Evolutionary conservation across 2,113 vertebrate species (phyloP).

Genomic region (Lycaon pictus): DNA sequence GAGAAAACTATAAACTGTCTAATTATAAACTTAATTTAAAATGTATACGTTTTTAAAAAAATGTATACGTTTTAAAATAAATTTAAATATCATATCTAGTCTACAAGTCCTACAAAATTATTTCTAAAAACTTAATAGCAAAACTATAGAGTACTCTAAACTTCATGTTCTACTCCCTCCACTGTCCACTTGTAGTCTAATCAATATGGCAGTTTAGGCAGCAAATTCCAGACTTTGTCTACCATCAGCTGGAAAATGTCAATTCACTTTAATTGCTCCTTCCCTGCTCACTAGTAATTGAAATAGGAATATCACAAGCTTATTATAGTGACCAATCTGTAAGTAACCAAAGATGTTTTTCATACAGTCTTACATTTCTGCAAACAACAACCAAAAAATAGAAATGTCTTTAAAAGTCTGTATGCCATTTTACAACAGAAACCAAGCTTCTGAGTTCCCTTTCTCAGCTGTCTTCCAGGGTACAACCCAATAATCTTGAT

Average conservation of each 20-base stretch:
- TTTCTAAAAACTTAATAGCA: constrained; percentile 28
- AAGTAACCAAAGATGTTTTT: constrained; percentile 17
- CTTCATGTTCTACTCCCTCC: not conserved
- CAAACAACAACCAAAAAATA: constrained; percentile 2
- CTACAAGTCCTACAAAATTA: constrained; percentile 23
- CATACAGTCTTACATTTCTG: not conserved
- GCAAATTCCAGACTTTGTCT: not conserved
- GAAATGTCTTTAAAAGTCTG: not conserved
- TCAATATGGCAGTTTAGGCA: not conserved
- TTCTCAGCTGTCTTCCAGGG: not conserved
- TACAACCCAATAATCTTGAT: not conserved
- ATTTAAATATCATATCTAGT: not conserved
- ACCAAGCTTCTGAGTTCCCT: not conserved
- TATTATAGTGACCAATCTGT: not conserved
- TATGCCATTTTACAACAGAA: constrained; percentile 47
- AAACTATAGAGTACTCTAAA: not conserved
- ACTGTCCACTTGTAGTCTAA: constrained; percentile 17
- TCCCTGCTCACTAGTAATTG: not conserved
- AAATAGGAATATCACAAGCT: constrained; percentile 34
- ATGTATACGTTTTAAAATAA: constrained; percentile 15
- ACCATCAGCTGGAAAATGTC: constrained; percentile 2
- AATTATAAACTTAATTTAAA: constrained; percentile 53
- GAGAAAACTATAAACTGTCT: not conserved
- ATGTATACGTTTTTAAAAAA: not conserved
- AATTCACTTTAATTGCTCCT: not conserved